Evolutionary conservation across 2,797 vertebrate genomes (phyloP).

Genomic region (Emydoidea blandingii): DNA sequence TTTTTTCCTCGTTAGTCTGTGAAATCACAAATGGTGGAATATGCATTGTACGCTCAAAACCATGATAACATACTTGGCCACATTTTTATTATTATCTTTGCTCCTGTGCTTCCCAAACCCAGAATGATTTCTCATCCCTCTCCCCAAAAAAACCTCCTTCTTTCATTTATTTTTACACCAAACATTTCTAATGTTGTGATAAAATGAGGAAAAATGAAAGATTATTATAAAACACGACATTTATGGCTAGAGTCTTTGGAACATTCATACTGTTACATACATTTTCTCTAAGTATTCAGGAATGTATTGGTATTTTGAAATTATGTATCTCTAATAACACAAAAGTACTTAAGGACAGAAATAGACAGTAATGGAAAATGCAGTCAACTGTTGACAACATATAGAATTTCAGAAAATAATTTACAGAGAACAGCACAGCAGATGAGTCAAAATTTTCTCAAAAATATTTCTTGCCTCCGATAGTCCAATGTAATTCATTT

Average conservation of each 20-base stretch:
- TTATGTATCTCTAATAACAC: conserved; percentile 92
- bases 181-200: conserved; percentile 73
- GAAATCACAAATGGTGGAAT: conserved; percentile 61
- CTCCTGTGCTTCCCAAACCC: conserved; percentile 17
- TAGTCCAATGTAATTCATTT: conserved; percentile 99
- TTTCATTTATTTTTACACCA: conserved; percentile 37
- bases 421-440: conserved; percentile 93
- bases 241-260: conserved; percentile 72
- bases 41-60: conserved; percentile 47
- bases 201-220: conserved; percentile 76
- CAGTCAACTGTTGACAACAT: conserved; percentile 99
- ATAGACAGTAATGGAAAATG: conserved; percentile 98
- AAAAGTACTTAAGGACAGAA: conserved; percentile 93
- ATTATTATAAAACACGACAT: conserved; percentile 75
- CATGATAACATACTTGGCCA: conserved; percentile 47
- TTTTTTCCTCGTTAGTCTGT: conserved; percentile 52
- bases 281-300: conserved; percentile 84
- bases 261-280: conserved; percentile 76
- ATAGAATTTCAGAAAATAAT: conserved; percentile 94
- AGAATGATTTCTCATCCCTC: not conserved
- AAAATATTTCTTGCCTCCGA: conserved; percentile 99
- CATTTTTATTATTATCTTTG: conserved; percentile 48
- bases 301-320: conserved; percentile 89
- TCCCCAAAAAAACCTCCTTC: conserved; percentile 14
- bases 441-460: conserved; percentile 99